Conservation (phyloP, 2,797 vertebrate genomes). For the Enteromius unitaeniatus region DNA sequence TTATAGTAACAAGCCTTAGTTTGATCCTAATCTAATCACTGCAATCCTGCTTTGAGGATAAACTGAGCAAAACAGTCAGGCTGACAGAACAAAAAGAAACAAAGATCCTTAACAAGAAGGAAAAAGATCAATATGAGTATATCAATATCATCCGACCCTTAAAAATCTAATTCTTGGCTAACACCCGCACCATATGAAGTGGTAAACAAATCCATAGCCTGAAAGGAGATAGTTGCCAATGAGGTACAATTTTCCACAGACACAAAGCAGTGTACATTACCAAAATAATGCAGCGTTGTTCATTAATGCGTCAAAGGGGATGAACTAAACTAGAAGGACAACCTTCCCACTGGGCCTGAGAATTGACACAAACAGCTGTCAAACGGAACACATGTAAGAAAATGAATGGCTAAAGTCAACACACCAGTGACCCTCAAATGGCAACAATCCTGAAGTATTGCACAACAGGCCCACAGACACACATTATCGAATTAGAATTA, state of each 20-base stretch:
- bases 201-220: conserved; percentile 26
- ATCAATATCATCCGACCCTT: conserved; percentile 10
- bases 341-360: not conserved
- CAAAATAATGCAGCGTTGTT: conserved; percentile 25
- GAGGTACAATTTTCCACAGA: conserved; percentile 38
- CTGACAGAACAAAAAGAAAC: not conserved
- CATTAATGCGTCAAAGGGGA: not conserved
- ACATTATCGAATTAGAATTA: not conserved
- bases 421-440: conserved; percentile 12
- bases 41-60: conserved; percentile 2
- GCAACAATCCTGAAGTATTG: not conserved
- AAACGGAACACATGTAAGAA: conserved; percentile 3
- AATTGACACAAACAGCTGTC: not conserved
- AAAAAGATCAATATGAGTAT: not conserved
- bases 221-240: conserved; percentile 22
- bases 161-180: conserved; percentile 6
- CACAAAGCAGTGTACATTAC: conserved; percentile 34
- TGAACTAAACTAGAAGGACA: not conserved
- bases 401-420: not conserved
- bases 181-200: conserved; percentile 6
- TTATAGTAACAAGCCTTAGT: conserved; percentile 1
- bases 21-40: conserved; percentile 13
- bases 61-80: not conserved
- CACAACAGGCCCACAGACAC: not conserved
- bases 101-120: not conserved